Conservation (phyloP, 2,888 invertebrate species). For the Brachyopa scutellaris region DNA sequence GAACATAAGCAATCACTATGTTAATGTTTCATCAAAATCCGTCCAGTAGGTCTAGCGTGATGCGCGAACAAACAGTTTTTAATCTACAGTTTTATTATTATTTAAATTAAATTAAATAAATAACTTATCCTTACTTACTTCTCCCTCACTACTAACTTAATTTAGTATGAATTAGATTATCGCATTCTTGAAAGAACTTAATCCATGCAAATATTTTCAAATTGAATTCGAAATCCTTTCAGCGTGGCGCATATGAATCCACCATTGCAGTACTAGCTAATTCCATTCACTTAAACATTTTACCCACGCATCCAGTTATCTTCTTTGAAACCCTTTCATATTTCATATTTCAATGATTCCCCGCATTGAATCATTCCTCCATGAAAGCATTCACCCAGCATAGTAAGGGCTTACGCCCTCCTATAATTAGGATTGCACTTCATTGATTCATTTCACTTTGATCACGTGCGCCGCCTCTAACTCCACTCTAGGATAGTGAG, state of each 20-base stretch:
- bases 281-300: conserved; percentile 48
- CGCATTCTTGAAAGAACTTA: not conserved
- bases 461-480: conserved; percentile 42
- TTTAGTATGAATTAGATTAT: conserved; percentile 11
- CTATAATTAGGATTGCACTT: conserved; percentile 69
- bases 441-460: conserved; percentile 68
- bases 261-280: conserved; percentile 37
- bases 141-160: too few relatives aligned
- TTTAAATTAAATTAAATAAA: too few relatives aligned
- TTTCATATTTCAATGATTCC: conserved; percentile 59
- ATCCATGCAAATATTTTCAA: conserved; percentile 19
- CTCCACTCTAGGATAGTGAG: conserved; percentile 5
- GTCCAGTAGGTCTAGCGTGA: too few relatives aligned
- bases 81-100: too few relatives aligned
- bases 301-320: conserved; percentile 27
- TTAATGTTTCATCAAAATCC: too few relatives aligned
- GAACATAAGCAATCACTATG: too few relatives aligned
- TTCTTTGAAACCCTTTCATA: conserved; percentile 54
- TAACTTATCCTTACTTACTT: too few relatives aligned
- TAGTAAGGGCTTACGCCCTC: conserved; percentile 17
- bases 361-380: conserved; percentile 4
- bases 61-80: too few relatives aligned
- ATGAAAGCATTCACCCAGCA: not conserved
- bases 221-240: conserved; percentile 36
- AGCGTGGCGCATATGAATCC: not conserved